Conservation (phyloP, 2,797 vertebrate species). For the Agapornis canus region DNA sequence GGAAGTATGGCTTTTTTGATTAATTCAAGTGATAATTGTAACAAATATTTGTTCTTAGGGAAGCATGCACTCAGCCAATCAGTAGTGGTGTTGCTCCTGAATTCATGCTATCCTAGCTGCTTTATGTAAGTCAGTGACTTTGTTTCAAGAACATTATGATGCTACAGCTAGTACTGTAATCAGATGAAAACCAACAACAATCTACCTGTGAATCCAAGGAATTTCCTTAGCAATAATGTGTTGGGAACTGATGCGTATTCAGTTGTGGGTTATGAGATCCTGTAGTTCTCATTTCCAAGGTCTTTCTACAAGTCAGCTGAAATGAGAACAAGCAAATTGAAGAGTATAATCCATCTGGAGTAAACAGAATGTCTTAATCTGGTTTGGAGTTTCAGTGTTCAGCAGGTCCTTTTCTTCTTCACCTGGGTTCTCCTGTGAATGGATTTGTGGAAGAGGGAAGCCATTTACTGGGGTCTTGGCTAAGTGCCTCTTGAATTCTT, state of each 20-base stretch:
- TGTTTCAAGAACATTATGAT: background rate
- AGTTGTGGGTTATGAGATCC: background rate
- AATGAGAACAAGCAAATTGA: background rate
- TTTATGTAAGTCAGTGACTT: background rate
- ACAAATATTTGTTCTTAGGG: background rate
- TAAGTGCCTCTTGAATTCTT: background rate
- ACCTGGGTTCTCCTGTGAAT: background rate
- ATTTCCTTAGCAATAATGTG: background rate
- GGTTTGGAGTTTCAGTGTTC: background rate
- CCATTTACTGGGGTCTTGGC: background rate
- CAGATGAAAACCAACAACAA: background rate
- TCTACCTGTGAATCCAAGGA: background rate
- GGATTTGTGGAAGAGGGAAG: background rate
- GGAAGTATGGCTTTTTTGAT: slow-evolving; percentile 80
- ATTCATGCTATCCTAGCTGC: background rate
- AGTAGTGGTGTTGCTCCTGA: background rate
- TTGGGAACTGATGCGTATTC: fast-evolving
- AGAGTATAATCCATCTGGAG: background rate
- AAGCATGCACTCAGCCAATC: background rate
- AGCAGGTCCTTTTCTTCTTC: background rate
- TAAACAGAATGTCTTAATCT: background rate
- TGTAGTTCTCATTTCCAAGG: background rate
- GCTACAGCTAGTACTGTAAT: background rate
- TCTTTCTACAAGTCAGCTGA: background rate
- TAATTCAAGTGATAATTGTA: background rate